phyloP scores from a whole-genome alignment of 2,888 invertebrate genomes.

The Diploptera punctata region DNA sequence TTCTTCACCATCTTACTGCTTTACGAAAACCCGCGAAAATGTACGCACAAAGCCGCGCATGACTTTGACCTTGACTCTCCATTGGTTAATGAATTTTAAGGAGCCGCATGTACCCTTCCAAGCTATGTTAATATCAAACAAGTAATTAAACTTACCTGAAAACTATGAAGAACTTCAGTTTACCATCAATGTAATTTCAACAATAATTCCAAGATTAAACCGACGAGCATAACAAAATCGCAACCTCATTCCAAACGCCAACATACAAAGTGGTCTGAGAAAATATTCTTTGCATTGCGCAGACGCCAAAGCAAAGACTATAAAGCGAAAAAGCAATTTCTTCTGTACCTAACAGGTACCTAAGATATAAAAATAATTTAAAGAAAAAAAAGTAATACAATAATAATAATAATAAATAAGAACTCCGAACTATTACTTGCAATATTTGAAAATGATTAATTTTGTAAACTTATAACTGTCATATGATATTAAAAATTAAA shows the following conservation, averaged over 20 bases:
- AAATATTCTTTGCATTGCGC: not conserved
- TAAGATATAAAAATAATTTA: too few relatives aligned
- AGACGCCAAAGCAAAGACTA: too few relatives aligned
- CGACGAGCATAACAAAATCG: not conserved
- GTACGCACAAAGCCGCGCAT: constrained; percentile 30
- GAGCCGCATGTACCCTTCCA: not conserved
- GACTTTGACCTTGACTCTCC: constrained; percentile 35
- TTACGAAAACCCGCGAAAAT: constrained; percentile 40
- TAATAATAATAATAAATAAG: too few relatives aligned
- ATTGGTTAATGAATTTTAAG: constrained; percentile 31
- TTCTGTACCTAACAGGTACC: too few relatives aligned
- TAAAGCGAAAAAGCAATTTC: too few relatives aligned
- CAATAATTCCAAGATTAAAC: not conserved
- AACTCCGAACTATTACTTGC: too few relatives aligned
- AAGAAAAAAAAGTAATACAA: too few relatives aligned
- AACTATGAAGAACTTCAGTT: not conserved
- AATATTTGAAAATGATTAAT: too few relatives aligned
- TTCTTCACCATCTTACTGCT: constrained; percentile 56
- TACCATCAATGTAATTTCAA: too few relatives aligned
- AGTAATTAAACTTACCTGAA: not conserved
- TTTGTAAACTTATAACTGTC: too few relatives aligned
- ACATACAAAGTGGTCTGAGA: not conserved
- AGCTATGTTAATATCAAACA: not conserved
- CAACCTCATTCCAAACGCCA: not conserved
- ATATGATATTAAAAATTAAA: too few relatives aligned